Conservation (phyloP, 1,140 invertebrate genomes). For the Trichomalopsis sarcophagae region DNA sequence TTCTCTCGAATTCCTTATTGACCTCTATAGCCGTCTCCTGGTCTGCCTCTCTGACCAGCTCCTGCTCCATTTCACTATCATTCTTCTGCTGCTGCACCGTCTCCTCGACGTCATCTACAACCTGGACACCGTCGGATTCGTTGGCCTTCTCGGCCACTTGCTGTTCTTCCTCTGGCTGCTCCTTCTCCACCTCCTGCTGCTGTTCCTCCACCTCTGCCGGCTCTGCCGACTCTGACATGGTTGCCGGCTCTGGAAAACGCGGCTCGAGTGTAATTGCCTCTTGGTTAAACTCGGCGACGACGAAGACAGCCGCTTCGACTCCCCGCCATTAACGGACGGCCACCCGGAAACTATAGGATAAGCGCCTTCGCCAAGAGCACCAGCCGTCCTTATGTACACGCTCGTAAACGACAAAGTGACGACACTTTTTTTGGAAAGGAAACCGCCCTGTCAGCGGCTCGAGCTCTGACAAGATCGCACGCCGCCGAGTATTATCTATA, state of each 20-base stretch:
- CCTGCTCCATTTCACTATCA: conserved; percentile 52
- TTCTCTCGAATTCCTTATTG: neutral
- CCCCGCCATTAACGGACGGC: conserved; percentile 26
- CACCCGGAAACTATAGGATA: neutral
- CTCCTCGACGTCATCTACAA: conserved; percentile 36
- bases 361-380: neutral
- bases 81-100: neutral
- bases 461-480: too few relatives aligned
- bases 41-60: neutral
- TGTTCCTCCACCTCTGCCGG: conserved; percentile 6
- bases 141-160: neutral
- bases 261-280: neutral
- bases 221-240: conserved; percentile 40
- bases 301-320: neutral
- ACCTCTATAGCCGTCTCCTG: neutral
- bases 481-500: neutral
- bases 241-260: neutral
- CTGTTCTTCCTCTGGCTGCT: neutral
- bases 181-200: neutral
- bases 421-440: too few relatives aligned
- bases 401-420: too few relatives aligned
- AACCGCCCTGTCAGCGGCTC: too few relatives aligned
- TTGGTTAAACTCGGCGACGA: neutral
- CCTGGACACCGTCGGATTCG: neutral
- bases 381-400: too few relatives aligned